Evolutionary conservation across 2,888 invertebrate genomes (phyloP).

Genomic region (Torymus auratus): DNA sequence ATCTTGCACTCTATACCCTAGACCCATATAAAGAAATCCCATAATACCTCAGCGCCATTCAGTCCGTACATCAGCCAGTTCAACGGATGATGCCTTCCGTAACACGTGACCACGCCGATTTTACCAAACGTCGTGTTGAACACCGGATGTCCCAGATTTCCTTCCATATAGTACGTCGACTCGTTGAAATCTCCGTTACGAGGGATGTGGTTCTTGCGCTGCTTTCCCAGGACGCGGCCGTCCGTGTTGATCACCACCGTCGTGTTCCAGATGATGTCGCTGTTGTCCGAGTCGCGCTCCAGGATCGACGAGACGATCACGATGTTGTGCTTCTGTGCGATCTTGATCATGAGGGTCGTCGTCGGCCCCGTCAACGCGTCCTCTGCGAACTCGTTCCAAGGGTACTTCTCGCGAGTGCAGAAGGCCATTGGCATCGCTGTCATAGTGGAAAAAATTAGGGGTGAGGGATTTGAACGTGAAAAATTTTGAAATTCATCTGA

Average conservation of each 20-base stretch:
- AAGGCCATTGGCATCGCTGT: constrained; percentile 98
- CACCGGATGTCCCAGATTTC: constrained; percentile 95
- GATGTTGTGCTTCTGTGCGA: constrained; percentile 90
- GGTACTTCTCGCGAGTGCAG: constrained; percentile 94
- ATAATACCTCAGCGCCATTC: constrained; percentile 90
- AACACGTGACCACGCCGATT: constrained; percentile 97
- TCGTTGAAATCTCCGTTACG: constrained; percentile 95
- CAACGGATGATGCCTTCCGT: constrained; percentile 97
- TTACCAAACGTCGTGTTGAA: constrained; percentile 90
- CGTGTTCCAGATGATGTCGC: constrained; percentile 95
- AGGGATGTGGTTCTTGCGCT: constrained; percentile 99
- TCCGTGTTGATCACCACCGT: constrained; percentile 92
- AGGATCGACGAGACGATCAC: constrained; percentile 96
- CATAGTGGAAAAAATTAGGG: too few species aligned
- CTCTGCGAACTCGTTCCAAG: constrained; percentile 98
- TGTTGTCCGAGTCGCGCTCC: constrained; percentile 89
- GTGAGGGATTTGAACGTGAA: neutral
- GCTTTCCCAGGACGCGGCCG: constrained; percentile 88
- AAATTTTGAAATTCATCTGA: too few species aligned
- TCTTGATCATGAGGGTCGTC: constrained; percentile 84
- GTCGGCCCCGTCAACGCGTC: constrained; percentile 90
- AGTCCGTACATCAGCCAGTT: constrained; percentile 99
- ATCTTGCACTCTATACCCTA: neutral
- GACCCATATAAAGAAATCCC: too few species aligned
- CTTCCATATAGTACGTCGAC: constrained; percentile 96